Evolutionary conservation across 2,888 invertebrate genomes (phyloP).

Genomic region (Gari tellinella): DNA sequence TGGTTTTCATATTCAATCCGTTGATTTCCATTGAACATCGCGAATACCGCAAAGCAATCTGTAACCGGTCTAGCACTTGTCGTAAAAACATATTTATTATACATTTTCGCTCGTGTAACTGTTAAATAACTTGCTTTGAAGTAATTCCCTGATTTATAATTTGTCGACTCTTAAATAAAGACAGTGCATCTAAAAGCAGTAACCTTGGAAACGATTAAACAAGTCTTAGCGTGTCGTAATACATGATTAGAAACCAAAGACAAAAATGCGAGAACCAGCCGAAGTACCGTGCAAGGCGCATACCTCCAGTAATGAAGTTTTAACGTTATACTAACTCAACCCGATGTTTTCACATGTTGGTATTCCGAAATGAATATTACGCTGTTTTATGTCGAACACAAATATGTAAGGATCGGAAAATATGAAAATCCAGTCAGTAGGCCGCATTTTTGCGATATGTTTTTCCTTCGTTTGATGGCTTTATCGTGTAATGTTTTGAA

Average conservation of each 20-base stretch:
- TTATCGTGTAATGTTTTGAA: constrained; percentile 59
- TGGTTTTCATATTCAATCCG: too few relatives aligned
- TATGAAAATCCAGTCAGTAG: constrained; percentile 58
- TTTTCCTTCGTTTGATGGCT: constrained; percentile 57
- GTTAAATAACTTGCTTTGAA: too few relatives aligned
- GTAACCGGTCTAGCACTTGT: too few relatives aligned
- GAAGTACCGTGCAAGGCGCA: constrained; percentile 19
- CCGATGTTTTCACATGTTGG: constrained; percentile 57
- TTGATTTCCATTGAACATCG: too few relatives aligned
- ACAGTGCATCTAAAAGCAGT: too few relatives aligned
- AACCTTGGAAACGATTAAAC: background rate
- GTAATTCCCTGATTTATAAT: too few relatives aligned
- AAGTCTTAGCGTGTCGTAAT: constrained; percentile 4
- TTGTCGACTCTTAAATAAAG: too few relatives aligned
- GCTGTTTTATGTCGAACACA: constrained; percentile 58
- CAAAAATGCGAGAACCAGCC: background rate
- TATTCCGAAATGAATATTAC: constrained; percentile 58
- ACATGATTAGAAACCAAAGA: background rate
- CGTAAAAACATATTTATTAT: too few relatives aligned
- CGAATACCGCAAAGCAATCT: too few relatives aligned
- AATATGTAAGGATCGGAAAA: constrained; percentile 59
- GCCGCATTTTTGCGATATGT: constrained; percentile 55
- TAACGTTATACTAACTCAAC: constrained; percentile 57
- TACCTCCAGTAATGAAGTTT: constrained; percentile 57
- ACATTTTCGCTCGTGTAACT: too few relatives aligned